A percentile compares a stretch with the other conserved stretches of the same genome.
These are phyloP conservation scores for Dynastes grantii DNA, from an alignment of 2,888 invertebrate genomes.

Conservation along the genomic window DNA sequence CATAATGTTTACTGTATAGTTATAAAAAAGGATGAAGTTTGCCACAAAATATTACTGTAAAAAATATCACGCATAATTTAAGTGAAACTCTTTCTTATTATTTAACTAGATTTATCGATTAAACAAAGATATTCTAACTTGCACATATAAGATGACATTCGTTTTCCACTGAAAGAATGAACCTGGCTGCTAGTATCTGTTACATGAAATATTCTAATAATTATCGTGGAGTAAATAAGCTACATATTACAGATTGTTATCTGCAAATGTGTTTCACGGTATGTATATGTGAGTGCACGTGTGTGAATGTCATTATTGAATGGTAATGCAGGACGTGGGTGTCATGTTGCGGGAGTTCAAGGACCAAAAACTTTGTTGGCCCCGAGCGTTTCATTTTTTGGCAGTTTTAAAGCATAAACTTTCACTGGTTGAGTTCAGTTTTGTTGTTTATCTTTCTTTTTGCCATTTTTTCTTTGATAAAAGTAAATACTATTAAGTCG, in stretches of 20 bases:
- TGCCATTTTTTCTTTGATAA: no score
- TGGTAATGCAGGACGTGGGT: slow-evolving; percentile 50
- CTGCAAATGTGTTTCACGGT: slow-evolving; percentile 47
- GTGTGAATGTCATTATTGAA: slow-evolving; percentile 49
- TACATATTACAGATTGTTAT: slow-evolving; percentile 47
- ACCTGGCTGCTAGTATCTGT: background rate
- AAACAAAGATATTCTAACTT: no score
- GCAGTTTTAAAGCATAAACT: slow-evolving; percentile 38
- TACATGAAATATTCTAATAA: slow-evolving; percentile 38
- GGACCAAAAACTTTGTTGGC: slow-evolving; percentile 48
- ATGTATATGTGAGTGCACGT: slow-evolving; percentile 36
- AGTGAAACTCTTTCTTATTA: no score
- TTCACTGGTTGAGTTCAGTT: slow-evolving; percentile 15
- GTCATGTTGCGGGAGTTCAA: slow-evolving; percentile 48
- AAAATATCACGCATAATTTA: no score
- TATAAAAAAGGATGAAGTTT: no score
- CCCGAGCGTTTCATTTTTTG: slow-evolving; percentile 42
- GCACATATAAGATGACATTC: background rate
- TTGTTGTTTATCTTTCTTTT: background rate
- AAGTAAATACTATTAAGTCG: no score
- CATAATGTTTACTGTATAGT: no score
- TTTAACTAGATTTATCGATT: no score
- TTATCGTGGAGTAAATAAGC: slow-evolving; percentile 38
- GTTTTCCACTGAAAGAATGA: background rate
- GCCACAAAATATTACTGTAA: no score